Evolutionary conservation across 2,797 vertebrate species (phyloP).

Genomic region (Lagodon rhomboides): DNA sequence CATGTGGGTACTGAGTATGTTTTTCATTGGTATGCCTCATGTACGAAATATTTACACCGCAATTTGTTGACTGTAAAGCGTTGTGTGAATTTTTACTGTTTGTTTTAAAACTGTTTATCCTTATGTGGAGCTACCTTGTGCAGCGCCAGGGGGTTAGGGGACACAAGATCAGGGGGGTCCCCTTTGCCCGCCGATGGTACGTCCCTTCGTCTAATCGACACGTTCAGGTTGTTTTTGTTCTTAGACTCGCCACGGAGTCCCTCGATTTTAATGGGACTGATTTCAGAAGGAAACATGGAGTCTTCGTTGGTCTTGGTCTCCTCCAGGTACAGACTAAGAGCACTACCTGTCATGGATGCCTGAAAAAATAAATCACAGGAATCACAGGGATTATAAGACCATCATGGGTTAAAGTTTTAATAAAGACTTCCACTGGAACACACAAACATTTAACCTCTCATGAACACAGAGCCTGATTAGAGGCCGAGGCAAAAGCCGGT

Average conservation of each 20-base stretch:
- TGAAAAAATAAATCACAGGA: conserved; percentile 72
- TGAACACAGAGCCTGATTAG: conserved; percentile 40
- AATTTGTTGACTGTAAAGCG: background rate
- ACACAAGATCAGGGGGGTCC: conserved; percentile 78
- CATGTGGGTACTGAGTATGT: background rate
- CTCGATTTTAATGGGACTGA: conserved; percentile 69
- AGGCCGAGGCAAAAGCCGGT: conserved; percentile 40
- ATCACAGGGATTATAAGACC: background rate
- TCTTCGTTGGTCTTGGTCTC: conserved; percentile 84
- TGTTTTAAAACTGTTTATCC: background rate
- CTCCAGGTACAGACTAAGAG: conserved; percentile 90
- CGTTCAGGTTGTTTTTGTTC: conserved; percentile 58
- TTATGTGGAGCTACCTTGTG: conserved; percentile 88
- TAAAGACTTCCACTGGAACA: background rate
- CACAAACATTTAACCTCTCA: background rate
- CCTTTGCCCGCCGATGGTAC: conserved; percentile 42
- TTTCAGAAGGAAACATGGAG: conserved; percentile 71
- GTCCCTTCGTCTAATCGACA: conserved; percentile 43
- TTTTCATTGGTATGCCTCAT: background rate
- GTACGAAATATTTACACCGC: background rate
- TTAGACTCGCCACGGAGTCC: conserved; percentile 38
- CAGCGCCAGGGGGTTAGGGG: conserved; percentile 87
- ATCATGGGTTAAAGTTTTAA: background rate
- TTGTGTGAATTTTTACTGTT: background rate
- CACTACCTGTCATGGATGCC: conserved; percentile 95